Conservation (phyloP, 2,888 invertebrate genomes). For the Dolomedes plantarius region DNA sequence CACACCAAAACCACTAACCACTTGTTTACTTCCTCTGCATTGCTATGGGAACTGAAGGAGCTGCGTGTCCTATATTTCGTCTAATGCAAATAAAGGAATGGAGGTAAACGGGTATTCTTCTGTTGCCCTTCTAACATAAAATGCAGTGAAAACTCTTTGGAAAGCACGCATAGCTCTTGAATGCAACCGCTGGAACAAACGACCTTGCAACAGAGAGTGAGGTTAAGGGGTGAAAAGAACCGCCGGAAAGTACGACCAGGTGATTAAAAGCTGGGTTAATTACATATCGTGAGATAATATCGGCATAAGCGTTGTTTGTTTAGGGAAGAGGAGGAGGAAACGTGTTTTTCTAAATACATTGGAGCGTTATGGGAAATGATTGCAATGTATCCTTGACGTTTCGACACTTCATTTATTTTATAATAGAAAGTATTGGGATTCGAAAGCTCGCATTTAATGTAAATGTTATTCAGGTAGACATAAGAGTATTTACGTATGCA, state of each 20-base stretch:
- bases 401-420: background rate
- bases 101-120: slow-evolving; percentile 4
- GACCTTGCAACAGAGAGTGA: background rate
- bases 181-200: background rate
- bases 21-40: background rate
- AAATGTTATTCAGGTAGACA: too few species aligned
- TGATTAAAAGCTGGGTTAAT: background rate
- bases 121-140: background rate
- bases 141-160: background rate
- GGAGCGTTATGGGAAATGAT: background rate
- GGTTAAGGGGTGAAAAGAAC: background rate
- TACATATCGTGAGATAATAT: background rate
- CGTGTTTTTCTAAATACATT: background rate
- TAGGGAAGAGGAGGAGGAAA: background rate
- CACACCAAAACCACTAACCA: background rate
- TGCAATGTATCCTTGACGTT: slow-evolving; percentile 1
- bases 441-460: too few species aligned
- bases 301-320: background rate
- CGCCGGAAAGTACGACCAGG: background rate
- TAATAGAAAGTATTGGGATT: too few species aligned
- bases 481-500: too few species aligned
- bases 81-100: background rate
- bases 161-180: background rate
- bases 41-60: background rate
- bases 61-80: background rate